A percentile compares a stretch with the other conserved stretches of the same genome.
Conservation (phyloP, 1,140 invertebrate species). For the Drosophila ananassae region DNA sequence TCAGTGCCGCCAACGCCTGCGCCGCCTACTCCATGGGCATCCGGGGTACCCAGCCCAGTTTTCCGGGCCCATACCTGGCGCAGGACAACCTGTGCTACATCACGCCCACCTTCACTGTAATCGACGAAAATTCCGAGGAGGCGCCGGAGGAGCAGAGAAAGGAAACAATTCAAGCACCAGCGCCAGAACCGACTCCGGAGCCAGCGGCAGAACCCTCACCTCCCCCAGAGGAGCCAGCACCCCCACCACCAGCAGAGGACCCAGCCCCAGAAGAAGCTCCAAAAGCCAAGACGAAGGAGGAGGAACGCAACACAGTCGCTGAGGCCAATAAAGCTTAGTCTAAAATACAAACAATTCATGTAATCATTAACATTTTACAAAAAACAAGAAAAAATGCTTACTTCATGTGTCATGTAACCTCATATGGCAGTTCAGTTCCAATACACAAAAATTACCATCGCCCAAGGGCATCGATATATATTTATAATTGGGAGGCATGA, state of each 20-base stretch:
- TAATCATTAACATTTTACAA: not conserved
- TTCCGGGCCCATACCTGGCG: slow-evolving; percentile 14
- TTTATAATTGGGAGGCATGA: too few relatives aligned
- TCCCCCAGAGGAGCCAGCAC: too few relatives aligned
- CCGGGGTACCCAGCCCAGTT: slow-evolving; percentile 91
- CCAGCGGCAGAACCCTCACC: not conserved
- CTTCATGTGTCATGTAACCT: not conserved
- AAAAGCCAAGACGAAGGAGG: not conserved
- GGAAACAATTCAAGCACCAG: not conserved
- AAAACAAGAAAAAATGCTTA: not conserved
- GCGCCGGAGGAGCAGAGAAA: not conserved
- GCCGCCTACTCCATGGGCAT: slow-evolving; percentile 91
- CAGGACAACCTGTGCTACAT: slow-evolving; percentile 15
- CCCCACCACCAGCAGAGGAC: not conserved
- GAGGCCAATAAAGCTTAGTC: not conserved
- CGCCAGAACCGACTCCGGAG: not conserved
- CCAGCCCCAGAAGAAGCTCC: not conserved
- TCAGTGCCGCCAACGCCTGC: slow-evolving; percentile 89
- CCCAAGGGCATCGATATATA: too few relatives aligned
- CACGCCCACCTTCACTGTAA: slow-evolving; percentile 24
- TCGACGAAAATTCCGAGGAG: not conserved
- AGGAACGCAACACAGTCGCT: not conserved
- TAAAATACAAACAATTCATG: not conserved
- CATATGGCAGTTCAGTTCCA: too few relatives aligned
- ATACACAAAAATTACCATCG: too few relatives aligned